Conservation (phyloP, 1,140 invertebrate species). For the Brachionus calyciflorus region DNA sequence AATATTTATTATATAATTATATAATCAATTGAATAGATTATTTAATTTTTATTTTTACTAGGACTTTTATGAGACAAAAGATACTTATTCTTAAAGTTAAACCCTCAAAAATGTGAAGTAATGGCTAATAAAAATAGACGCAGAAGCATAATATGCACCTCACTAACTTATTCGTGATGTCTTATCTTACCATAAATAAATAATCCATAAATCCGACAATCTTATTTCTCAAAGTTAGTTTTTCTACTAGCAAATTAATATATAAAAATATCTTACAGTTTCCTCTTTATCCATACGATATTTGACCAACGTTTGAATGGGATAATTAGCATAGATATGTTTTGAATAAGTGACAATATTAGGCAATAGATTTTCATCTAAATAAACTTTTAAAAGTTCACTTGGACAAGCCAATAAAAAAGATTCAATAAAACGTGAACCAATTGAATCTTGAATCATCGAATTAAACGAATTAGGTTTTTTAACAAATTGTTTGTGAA, state of each 20-base stretch:
- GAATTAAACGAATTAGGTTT: conserved; percentile 32
- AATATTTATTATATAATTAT: no score
- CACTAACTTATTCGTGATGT: no score
- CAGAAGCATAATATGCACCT: no score
- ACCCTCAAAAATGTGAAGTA: no score
- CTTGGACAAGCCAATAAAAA: conserved; percentile 10
- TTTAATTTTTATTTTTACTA: no score
- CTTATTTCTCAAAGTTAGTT: not conserved
- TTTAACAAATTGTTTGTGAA: conserved; percentile 44
- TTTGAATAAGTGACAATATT: conserved; percentile 37
- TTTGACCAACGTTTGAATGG: conserved; percentile 38
- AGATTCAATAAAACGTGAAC: conserved; percentile 44
- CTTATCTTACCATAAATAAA: no score
- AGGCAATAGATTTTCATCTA: not conserved
- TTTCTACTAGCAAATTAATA: not conserved
- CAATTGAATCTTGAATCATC: conserved; percentile 42
- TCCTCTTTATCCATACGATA: conserved; percentile 3
- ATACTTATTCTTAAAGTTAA: no score
- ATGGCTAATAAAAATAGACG: no score
- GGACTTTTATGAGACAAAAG: no score
- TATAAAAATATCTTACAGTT: not conserved
- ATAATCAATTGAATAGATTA: no score
- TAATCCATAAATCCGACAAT: no score
- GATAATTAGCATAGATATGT: conserved; percentile 45
- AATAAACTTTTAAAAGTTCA: not conserved